A percentile compares a stretch with the other conserved stretches of the same genome.
Conservation (phyloP, 2,113 vertebrate species). For the Regulus satrapa region DNA sequence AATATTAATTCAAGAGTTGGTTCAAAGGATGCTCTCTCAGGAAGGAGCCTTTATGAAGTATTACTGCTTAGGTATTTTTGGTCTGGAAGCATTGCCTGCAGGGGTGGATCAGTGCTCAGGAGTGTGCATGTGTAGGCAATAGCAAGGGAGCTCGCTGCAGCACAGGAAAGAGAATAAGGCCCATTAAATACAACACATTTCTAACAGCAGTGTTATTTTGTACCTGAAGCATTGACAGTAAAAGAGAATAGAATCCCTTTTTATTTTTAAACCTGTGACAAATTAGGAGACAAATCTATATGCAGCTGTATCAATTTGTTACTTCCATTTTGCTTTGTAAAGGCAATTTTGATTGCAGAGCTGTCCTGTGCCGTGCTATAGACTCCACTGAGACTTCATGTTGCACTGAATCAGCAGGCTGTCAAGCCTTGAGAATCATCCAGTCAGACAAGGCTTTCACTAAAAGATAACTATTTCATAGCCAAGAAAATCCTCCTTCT, state of each 20-base stretch:
- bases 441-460: constrained; percentile 27
- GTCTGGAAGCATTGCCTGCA: background rate
- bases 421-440: constrained; percentile 22
- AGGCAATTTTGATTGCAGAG: constrained; percentile 18
- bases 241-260: background rate
- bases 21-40: background rate
- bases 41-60: background rate
- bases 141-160: background rate
- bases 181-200: background rate
- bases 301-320: background rate
- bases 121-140: background rate
- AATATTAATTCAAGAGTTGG: background rate
- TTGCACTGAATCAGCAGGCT: constrained; percentile 40
- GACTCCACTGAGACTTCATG: constrained; percentile 1
- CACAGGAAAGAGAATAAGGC: background rate
- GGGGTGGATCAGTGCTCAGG: background rate
- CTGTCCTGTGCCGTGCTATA: background rate
- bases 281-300: constrained; percentile 17
- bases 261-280: constrained; percentile 11
- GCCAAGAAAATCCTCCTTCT: background rate
- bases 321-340: constrained; percentile 18
- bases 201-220: background rate
- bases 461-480: background rate
- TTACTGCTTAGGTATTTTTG: background rate
- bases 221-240: background rate